These are phyloP conservation scores for Cardinalis cardinalis DNA, from an alignment of 2,113 vertebrate genomes.

Conservation along the genomic window DNA sequence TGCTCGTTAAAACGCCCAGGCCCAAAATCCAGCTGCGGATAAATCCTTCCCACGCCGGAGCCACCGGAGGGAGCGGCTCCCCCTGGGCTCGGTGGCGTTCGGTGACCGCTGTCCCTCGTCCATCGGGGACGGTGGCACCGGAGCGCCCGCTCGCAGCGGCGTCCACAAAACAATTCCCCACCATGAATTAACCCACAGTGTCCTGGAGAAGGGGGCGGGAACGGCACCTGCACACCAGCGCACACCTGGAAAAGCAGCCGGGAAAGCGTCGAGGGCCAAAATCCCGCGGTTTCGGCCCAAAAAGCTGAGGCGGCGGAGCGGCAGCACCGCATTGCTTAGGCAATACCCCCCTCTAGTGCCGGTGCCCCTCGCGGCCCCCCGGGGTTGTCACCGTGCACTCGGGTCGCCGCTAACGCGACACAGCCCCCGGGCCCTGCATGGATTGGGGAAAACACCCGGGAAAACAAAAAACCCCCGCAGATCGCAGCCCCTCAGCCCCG, in stretches of 20 bases:
- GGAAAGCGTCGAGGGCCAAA: neutral
- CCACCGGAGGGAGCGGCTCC: neutral
- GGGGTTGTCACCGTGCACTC: neutral
- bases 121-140: neutral
- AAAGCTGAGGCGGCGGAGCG: neutral
- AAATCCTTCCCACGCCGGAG: neutral
- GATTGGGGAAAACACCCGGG: fast-evolving
- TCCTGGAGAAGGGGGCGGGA: neutral
- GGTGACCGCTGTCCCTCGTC: neutral
- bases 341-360: constrained; percentile 55
- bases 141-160: neutral
- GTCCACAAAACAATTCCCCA: neutral
- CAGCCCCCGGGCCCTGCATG: fast-evolving
- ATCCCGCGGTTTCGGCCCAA: neutral
- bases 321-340: constrained; percentile 6
- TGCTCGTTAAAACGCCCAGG: neutral
- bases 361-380: neutral
- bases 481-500: fast-evolving
- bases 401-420: neutral
- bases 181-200: neutral
- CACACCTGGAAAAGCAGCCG: neutral
- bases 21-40: neutral
- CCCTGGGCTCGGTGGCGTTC: neutral
- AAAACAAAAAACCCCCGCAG: too few species aligned
- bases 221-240: neutral